Evolutionary conservation across 2,113 vertebrate species (phyloP).

Genomic region (Podiceps cristatus): DNA sequence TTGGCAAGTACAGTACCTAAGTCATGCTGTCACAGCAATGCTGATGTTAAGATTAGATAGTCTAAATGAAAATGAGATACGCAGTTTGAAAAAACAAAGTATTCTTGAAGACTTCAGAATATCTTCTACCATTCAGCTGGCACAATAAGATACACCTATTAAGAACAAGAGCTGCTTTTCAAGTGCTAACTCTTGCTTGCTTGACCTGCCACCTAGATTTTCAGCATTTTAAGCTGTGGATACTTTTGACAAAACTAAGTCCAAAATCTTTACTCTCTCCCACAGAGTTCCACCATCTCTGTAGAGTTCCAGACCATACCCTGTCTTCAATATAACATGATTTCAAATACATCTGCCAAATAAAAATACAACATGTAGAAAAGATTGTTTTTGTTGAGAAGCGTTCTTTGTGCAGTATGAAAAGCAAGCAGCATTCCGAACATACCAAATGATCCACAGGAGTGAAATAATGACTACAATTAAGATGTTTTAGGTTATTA

Average conservation of each 20-base stretch:
- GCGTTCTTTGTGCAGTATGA: background rate
- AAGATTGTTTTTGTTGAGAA: conserved; percentile 38
- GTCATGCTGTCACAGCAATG: background rate
- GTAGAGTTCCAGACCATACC: background rate
- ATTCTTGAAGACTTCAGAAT: background rate
- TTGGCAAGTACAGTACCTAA: too few species aligned
- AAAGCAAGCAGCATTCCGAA: conserved; percentile 62
- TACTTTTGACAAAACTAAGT: background rate
- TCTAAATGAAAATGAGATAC: background rate
- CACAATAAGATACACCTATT: background rate
- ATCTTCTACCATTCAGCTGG: background rate
- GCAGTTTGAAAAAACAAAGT: background rate
- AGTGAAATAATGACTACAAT: conserved; percentile 58
- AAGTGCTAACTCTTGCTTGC: background rate
- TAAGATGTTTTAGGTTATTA: conserved; percentile 67
- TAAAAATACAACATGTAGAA: conserved; percentile 9
- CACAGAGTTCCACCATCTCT: background rate
- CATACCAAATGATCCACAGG: conserved; percentile 48
- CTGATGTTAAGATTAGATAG: background rate
- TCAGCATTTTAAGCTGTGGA: background rate
- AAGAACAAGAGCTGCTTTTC: background rate
- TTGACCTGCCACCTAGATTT: background rate
- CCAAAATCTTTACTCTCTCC: background rate
- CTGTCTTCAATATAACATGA: conserved; percentile 9
- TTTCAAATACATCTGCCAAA: conserved; percentile 47